Percentiles rank a stretch among this genome's conserved stretches.
These are phyloP conservation scores for Halictus ligatus DNA, from an alignment of 2,888 invertebrate genomes.

Conservation along the genomic window DNA sequence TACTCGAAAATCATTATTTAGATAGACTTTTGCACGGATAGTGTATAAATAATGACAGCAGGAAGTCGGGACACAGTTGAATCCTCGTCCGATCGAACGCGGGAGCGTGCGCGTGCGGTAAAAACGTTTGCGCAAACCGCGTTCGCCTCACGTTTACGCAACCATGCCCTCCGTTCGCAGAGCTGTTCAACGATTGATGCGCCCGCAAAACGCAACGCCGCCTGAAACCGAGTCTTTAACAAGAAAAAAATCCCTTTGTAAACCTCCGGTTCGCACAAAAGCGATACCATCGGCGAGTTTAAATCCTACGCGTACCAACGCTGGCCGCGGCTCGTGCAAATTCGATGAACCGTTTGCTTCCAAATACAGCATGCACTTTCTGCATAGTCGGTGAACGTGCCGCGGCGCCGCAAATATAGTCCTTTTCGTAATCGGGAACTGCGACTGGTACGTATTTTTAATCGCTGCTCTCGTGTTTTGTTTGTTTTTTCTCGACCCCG, in stretches of 20 bases:
- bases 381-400: slow-evolving; percentile 45
- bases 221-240: background rate
- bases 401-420: slow-evolving; percentile 38
- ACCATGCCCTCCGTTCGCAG: background rate
- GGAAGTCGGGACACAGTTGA: background rate
- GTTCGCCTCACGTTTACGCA: background rate
- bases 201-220: background rate
- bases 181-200: background rate
- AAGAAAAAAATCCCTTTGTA: background rate
- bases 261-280: background rate
- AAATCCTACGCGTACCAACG: background rate
- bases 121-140: background rate
- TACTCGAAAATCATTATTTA: background rate
- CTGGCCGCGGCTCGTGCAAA: background rate
- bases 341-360: slow-evolving; percentile 7
- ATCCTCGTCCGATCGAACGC: background rate
- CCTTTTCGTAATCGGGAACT: background rate
- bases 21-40: background rate
- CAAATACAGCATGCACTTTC: slow-evolving; percentile 47
- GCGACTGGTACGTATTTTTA: background rate
- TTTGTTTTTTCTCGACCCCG: background rate
- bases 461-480: background rate
- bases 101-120: background rate
- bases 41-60: background rate
- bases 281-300: background rate